Evolutionary conservation across 2,113 vertebrate species (phyloP).

Genomic region (Gorsachius goisagi): DNA sequence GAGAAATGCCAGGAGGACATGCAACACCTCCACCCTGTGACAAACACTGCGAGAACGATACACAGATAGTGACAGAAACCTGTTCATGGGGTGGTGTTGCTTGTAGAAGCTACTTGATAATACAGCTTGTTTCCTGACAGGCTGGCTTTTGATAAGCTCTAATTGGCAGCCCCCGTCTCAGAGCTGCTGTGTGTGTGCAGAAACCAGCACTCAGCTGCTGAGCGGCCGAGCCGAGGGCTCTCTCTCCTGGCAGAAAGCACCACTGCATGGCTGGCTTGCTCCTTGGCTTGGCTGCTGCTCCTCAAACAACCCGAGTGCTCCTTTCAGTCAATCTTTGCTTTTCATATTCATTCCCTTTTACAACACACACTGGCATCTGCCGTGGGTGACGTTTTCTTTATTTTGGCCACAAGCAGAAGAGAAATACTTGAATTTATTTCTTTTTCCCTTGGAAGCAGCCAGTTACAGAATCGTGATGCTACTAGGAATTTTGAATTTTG

Average conservation of each 20-base stretch:
- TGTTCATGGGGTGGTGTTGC: background rate
- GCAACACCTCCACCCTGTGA: background rate
- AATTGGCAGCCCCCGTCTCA: background rate
- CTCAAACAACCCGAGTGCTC: fast-evolving
- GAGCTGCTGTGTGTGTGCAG: background rate
- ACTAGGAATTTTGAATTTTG: background rate
- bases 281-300: background rate
- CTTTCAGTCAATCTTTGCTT: background rate
- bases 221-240: slow-evolving; percentile 24
- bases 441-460: background rate
- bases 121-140: background rate
- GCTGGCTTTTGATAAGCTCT: background rate
- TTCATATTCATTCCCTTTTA: no score
- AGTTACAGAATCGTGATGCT: background rate
- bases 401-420: background rate
- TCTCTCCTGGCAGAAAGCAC: slow-evolving; percentile 43
- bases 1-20: background rate
- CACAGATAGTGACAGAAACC: background rate
- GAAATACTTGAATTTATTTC: background rate
- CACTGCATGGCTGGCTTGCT: background rate
- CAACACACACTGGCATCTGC: background rate
- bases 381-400: background rate
- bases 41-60: background rate
- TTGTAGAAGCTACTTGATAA: background rate
- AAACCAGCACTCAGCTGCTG: background rate